Base-by-base conservation (phyloP, 2,113 vertebrate genomes). In the Abramis brama region DNA sequence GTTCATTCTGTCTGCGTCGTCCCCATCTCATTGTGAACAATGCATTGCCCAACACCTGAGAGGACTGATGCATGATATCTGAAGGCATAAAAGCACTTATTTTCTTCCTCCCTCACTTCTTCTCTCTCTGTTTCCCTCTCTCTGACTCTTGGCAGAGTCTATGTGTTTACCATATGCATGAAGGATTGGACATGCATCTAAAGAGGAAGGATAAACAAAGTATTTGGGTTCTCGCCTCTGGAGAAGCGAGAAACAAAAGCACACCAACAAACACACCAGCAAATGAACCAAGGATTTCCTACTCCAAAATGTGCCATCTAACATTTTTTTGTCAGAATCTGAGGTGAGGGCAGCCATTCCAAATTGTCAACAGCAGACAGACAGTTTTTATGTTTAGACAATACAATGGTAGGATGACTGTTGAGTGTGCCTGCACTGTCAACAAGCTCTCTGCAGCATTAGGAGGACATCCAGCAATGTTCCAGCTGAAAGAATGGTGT, bases 391-490 rank as follows among this genome's bases (percentile, higher is more conserved):
- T 27, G 27, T 27, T 27, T 27, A 27, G 27, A 83, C 8, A 43
- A 87, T 74, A 89, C 80, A 90, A 78, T 83, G 85, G 66, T 83
- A 88, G 79, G 50, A 50, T 11, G 25, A 62, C 6, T 39, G n/a
- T 60, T 12, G 12, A 78, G 73, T 86, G 82, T 86, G 83, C 27
- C 77, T 85, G 76, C 47, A 90, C 66, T 86, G 79, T 89, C 92
- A 93, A 91, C 92, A 90, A 91, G 86, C 78, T 85, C 15, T 80
- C 30, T 82, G 76, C 30, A 57, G 30, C 30, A 19, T 50, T 62
- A 33, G 55, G 25, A 55, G 27, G 55, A 79, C 47, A 15, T 33
- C 57, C 27, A 50, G 27, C 25, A 50, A 60, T 27, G n/a, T 81
- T 68, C 27, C 68, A 74, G 33, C 11, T 74, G 45, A 15, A n/a